A percentile compares a stretch with the other conserved stretches of the same genome.
Conservation (phyloP, 1,140 invertebrate genomes). For the Drosophila repleta region DNA sequence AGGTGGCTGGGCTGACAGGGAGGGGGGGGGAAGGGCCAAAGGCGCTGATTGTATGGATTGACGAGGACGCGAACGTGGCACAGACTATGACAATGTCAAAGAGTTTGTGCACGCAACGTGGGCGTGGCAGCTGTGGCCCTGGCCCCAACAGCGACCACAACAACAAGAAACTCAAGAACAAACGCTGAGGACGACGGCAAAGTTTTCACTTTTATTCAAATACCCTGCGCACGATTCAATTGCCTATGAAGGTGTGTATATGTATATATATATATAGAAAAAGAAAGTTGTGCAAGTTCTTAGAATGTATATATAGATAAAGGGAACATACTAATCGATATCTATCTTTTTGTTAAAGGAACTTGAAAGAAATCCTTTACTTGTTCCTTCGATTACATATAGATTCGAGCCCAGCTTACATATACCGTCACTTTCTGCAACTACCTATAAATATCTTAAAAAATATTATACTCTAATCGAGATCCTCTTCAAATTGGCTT, state of each 20-base stretch:
- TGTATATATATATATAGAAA: not conserved
- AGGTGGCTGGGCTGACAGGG: too few species aligned
- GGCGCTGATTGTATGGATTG: slow-evolving; percentile 33
- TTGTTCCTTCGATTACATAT: too few species aligned
- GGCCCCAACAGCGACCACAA: slow-evolving; percentile 28
- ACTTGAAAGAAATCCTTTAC: too few species aligned
- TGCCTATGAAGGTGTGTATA: not conserved
- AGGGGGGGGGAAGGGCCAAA: too few species aligned
- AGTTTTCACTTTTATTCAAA: slow-evolving; percentile 58
- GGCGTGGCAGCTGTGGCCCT: slow-evolving; percentile 65
- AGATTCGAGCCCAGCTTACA: too few species aligned
- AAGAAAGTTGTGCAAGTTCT: not conserved
- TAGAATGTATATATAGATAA: not conserved
- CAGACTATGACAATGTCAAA: slow-evolving; percentile 79
- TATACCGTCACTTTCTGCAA: too few species aligned
- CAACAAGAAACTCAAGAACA: slow-evolving; percentile 20
- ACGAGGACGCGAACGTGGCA: slow-evolving; percentile 23
- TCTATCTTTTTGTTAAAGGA: too few species aligned
- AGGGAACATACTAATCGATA: too few species aligned
- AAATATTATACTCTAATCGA: too few species aligned
- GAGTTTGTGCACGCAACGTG: slow-evolving; percentile 77
- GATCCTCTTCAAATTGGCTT: not conserved
- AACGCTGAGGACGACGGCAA: slow-evolving; percentile 44
- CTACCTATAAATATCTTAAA: too few species aligned
- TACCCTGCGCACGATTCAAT: not conserved